These are phyloP conservation scores for Hippocampus abdominalis DNA, from an alignment of 2,113 vertebrate species.

Conservation along the genomic window DNA sequence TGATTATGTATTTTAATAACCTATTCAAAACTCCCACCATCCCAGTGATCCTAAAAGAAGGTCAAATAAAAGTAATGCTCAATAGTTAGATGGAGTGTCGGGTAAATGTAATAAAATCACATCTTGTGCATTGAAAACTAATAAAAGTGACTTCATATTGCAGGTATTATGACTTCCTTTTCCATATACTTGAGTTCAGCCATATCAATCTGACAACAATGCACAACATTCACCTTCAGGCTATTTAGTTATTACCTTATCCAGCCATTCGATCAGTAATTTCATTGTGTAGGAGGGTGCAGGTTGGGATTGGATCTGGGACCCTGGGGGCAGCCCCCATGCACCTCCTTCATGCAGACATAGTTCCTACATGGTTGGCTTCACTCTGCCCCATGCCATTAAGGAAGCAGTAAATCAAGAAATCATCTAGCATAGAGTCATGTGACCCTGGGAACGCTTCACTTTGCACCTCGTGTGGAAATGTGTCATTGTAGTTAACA, in stretches of 20 bases:
- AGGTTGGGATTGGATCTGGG: constrained; percentile 9
- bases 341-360: constrained; percentile 20
- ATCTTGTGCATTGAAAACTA: background rate
- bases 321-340: constrained; percentile 41
- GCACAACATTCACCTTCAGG: constrained; percentile 63
- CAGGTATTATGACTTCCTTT: background rate
- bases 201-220: constrained; percentile 38
- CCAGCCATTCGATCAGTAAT: constrained; percentile 62
- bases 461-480: constrained; percentile 27
- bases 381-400: constrained; percentile 24
- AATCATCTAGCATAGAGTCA: constrained; percentile 27
- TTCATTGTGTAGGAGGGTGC: constrained; percentile 42
- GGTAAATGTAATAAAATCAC: too few species aligned
- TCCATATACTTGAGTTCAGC: constrained; percentile 26
- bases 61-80: background rate
- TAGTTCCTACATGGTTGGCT: constrained; percentile 34
- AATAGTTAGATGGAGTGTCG: too few species aligned
- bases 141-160: background rate
- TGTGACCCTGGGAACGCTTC: constrained; percentile 52
- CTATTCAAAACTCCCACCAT: background rate
- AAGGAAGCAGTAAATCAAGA: constrained; percentile 25
- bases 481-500: constrained; percentile 57
- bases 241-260: constrained; percentile 65
- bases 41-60: background rate
- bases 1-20: background rate